A percentile compares a stretch with the other conserved stretches of the same genome.
phyloP scores from a whole-genome alignment of 2,888 invertebrate genomes.

The Agrotis clavis region DNA sequence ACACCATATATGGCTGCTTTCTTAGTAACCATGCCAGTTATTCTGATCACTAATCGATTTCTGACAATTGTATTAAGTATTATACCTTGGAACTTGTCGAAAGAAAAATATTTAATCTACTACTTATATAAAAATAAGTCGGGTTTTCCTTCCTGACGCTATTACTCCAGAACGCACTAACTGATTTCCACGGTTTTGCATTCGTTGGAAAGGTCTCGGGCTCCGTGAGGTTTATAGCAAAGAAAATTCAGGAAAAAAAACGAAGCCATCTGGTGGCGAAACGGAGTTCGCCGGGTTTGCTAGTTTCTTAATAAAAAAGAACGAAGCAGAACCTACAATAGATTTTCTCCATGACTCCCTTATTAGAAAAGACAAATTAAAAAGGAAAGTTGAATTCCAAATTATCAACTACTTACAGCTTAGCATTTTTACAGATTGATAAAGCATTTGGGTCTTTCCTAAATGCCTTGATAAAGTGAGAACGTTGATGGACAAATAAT shows the following conservation, averaged over 20 bases:
- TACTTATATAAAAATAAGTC: too few species aligned
- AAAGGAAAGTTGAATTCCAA: neutral
- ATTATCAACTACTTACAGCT: neutral
- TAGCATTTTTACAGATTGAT: neutral
- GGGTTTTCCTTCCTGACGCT: too few species aligned
- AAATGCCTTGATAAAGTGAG: neutral
- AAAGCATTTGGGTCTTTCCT: neutral
- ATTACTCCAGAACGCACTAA: too few species aligned
- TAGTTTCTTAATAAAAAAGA: neutral
- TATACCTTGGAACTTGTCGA: too few species aligned
- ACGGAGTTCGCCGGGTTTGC: too few species aligned
- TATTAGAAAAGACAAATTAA: neutral
- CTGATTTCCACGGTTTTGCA: too few species aligned
- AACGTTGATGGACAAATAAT: too few species aligned
- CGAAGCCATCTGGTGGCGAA: too few species aligned
- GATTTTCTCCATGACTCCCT: neutral
- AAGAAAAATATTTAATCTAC: too few species aligned
- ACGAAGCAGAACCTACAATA: neutral
- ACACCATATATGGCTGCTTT: conserved; percentile 16
- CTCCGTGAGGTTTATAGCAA: too few species aligned
- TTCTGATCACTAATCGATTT: conserved; percentile 2
- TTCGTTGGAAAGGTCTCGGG: too few species aligned
- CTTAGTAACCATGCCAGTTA: conserved; percentile 6
- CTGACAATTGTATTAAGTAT: conserved; percentile 20
- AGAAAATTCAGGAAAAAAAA: too few species aligned